Base-by-base conservation (phyloP, 2,888 invertebrate species). In the Cheilosia vernalis region DNA sequence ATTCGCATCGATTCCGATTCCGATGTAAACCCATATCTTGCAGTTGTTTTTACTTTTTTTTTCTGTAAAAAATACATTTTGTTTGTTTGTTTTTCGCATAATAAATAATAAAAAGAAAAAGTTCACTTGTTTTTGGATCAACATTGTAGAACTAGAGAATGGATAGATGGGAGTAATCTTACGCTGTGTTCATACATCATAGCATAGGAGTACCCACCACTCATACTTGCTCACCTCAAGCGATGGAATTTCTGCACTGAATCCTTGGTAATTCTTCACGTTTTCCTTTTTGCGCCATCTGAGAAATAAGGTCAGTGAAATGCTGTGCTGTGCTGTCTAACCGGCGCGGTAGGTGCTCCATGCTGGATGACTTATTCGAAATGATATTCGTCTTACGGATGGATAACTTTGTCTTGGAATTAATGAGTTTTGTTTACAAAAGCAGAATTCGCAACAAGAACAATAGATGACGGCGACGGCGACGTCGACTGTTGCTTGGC, bases 371-470 rank as follows among this genome's bases (percentile, higher is more conserved):
- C 70, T 72, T 72, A 78, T 66, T 61, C 56, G 60, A 78, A 66
- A 72, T 78, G 55, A 78, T 82, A 82, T 82, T 83, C 82, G 30
- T 72, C 66, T 61, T 73, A 66, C 61, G 72, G 78, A 66, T 83
- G 82, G 72, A 83, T 82, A 72, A 66, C 30, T 83, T 78, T 78
- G 47, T 67, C 78, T 66, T 78, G 44, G 61, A 78, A 82, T 67
- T 77, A 82, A 82, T 82, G 78, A 82, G 56, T 61, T 78, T 72
- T 78, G 66, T 72, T 78, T 78, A 60, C 72, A 78, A 66, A 72
- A 60, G 64, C 40, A 55, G 56, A 76, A 64, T 76, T 49, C 27
- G 24, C 51, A 77, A 53, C 47, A 51, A 64, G 30, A 27, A 77
- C 15, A 64, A 51, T 30, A 37, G 37, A 4, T 10, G 33, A 10